A percentile compares a stretch with the other conserved stretches of the same genome.
Conservation (phyloP, 2,888 invertebrate species). For the Lymantria monacha region DNA sequence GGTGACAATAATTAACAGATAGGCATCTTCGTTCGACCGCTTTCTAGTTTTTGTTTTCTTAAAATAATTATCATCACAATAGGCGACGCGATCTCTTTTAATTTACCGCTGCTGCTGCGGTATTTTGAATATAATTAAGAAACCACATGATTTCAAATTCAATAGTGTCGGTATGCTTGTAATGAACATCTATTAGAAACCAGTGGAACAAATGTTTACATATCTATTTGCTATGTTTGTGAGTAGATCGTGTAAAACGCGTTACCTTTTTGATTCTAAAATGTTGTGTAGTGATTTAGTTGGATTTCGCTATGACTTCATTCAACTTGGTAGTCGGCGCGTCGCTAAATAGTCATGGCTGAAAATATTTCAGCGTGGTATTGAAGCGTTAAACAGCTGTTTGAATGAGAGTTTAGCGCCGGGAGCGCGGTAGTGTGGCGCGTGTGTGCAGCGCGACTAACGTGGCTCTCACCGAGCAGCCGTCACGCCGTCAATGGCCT, state of each 20-base stretch:
- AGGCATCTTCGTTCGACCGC: conserved; percentile 69
- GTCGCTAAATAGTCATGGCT: conserved; percentile 41
- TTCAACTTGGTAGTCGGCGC: conserved; percentile 26
- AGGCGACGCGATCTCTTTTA: conserved; percentile 75
- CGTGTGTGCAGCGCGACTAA: conserved; percentile 14
- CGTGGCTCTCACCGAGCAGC: conserved; percentile 33
- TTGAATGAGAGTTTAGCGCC: conserved; percentile 43
- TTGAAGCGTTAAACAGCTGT: conserved; percentile 67
- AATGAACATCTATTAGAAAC: conserved; percentile 62
- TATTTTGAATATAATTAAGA: conserved; percentile 78
- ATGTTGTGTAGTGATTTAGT: conserved; percentile 35
- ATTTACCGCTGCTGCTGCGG: conserved; percentile 77
- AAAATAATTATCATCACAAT: conserved; percentile 81
- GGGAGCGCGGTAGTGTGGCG: conserved; percentile 23
- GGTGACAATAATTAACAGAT: conserved; percentile 81
- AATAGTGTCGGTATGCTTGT: conserved; percentile 52
- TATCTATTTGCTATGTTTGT: conserved; percentile 28
- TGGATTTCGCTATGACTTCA: conserved; percentile 30
- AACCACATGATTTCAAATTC: conserved; percentile 65
- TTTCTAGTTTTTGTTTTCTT: conserved; percentile 65
- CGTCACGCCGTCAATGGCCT: conserved; percentile 74
- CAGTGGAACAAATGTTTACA: conserved; percentile 54
- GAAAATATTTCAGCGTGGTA: conserved; percentile 62
- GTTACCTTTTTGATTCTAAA: conserved; percentile 29
- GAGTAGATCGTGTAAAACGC: conserved; percentile 21